phyloP scores from a whole-genome alignment of 1,140 invertebrate species.

The Drosophila pruinosa region DNA sequence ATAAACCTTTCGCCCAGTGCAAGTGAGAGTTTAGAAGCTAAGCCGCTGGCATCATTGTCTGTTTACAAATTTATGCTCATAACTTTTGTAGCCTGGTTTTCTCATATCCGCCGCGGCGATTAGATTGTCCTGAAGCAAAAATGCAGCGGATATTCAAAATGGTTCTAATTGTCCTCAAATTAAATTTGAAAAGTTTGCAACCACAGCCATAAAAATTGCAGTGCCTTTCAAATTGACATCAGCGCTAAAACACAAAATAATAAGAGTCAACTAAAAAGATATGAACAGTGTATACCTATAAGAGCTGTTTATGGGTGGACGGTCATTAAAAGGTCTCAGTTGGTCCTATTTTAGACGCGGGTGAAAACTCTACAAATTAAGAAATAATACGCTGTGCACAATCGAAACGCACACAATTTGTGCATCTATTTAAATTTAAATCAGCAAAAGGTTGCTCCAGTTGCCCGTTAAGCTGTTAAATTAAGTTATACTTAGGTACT shows the following conservation, averaged over 20 bases:
- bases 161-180: conserved; percentile 46
- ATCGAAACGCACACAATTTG: conserved; percentile 51
- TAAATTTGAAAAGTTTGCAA: conserved; percentile 60
- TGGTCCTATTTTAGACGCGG: not conserved
- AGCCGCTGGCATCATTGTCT: conserved; percentile 58
- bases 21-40: conserved; percentile 62
- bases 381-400: conserved; percentile 43
- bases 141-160: conserved; percentile 76
- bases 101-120: conserved; percentile 72
- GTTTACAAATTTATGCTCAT: conserved; percentile 75
- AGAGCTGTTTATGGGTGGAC: too few relatives aligned
- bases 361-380: conserved; percentile 35
- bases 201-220: conserved; percentile 15
- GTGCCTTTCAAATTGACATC: conserved; percentile 20
- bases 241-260: not conserved
- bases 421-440: conserved; percentile 56
- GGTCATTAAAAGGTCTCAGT: too few relatives aligned
- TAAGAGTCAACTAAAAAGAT: conserved; percentile 29
- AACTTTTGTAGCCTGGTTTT: conserved; percentile 50
- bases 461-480: conserved; percentile 41
- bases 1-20: conserved; percentile 35
- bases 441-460: not conserved
- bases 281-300: conserved; percentile 25
- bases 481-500: conserved; percentile 69
- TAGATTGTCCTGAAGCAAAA: conserved; percentile 58